Percentiles rank a stretch among this genome's conserved stretches.
These are phyloP conservation scores for Pseudorhombus dupliciocellatus DNA, from an alignment of 2,113 vertebrate species.

Conservation along the genomic window DNA sequence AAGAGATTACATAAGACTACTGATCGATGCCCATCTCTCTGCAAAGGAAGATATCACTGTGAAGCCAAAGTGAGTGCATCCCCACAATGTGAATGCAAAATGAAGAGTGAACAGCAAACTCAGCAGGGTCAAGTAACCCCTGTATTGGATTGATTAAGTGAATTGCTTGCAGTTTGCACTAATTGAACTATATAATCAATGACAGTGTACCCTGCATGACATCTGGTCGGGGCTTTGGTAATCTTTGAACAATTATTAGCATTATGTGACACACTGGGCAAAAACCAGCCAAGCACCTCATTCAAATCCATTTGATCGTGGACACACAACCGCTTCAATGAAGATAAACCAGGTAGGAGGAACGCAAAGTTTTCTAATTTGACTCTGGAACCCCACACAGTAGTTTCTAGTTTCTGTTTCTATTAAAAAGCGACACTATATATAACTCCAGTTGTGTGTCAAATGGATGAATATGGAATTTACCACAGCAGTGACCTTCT, in stretches of 20 bases:
- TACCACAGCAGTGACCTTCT: slow-evolving; percentile 36
- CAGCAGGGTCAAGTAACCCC: not conserved
- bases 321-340: no score
- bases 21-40: slow-evolving; percentile 3
- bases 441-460: slow-evolving; percentile 20
- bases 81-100: not conserved
- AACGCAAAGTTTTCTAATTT: no score
- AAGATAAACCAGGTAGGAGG: no score
- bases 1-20: not conserved
- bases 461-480: slow-evolving; percentile 32
- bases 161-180: slow-evolving; percentile 4
- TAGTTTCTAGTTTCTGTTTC: no score
- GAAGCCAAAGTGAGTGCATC: not conserved
- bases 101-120: not conserved
- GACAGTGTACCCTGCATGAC: not conserved
- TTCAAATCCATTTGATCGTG: not conserved
- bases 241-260: slow-evolving; percentile 5
- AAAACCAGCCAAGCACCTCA: not conserved
- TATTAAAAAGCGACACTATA: no score
- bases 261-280: not conserved
- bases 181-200: slow-evolving; percentile 27
- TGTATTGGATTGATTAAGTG: not conserved
- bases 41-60: not conserved
- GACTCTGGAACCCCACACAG: no score
- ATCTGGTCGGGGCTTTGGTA: slow-evolving; percentile 11